Base-by-base conservation (phyloP, 2,113 vertebrate genomes). In the western clawed frog (Xenopus tropicalis) region DNA sequence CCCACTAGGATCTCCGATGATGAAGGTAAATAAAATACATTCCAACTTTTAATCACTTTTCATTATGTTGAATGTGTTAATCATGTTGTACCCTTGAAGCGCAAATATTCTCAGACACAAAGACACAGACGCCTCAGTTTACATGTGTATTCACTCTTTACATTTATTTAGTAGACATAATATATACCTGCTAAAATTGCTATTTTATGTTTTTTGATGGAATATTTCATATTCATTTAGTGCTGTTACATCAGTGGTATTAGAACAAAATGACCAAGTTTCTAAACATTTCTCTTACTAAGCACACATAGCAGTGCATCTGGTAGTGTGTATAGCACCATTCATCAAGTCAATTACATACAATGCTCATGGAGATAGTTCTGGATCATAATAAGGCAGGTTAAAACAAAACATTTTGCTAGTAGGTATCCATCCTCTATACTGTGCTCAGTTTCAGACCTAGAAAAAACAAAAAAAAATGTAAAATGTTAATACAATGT, bases 141-240 rank as follows among this genome's bases (percentile, higher is more conserved):
- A 37, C 29, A 48, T 17, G 7, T 48, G 12, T 57, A 11, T 57
- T 57, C 19, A 57, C 6, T 57, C 19, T 57, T 71, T 44, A 9
- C 37, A 20, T 72, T 72, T 72, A 72, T 73, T 73, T 13, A 58
- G 54, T 65, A 73, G 58, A 44, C 58, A 73, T 66, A 48, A 73
- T 57, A 66, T 66, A 64, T 62, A 65, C 46, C 51, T 72, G 71
- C 62, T 52, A 44, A 14, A 42, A 57, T 58, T 58, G 51, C 62
- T 37, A 52, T 10, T 17, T 14, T 17, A 48, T 57, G 12, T 57
- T 37, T 37, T 37, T 37, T 7, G 29, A 37, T 37, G 29, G 29
- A 37, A 37, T 8, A 37, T 37, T 37, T 37, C 29, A 37, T 37
- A 37, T 57, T 57, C 6, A 57, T 21, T 21, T 21, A 57, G 16